These are phyloP conservation scores for Drosophila monieri DNA, from an alignment of 2,888 invertebrate genomes.

Conservation along the genomic window DNA sequence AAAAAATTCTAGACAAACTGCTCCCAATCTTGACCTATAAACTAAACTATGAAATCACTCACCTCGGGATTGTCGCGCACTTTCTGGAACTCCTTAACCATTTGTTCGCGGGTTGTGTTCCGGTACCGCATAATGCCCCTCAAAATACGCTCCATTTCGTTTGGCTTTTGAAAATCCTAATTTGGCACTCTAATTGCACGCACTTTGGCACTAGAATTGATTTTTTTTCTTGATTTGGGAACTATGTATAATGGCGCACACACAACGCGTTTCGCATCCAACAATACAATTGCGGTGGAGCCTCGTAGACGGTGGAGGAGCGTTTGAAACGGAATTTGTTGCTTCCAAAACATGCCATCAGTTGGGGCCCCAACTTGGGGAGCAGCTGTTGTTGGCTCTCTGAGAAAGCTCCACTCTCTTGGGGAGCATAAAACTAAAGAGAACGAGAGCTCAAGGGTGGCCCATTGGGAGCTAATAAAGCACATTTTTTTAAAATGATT, in stretches of 20 bases:
- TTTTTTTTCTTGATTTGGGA: conserved; percentile 26
- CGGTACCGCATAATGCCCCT: conserved; percentile 96
- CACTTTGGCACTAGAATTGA: conserved; percentile 39
- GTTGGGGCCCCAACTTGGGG: conserved; percentile 1
- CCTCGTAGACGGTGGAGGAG: conserved; percentile 37
- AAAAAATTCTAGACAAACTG: conserved; percentile 2
- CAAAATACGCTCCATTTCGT: conserved; percentile 92
- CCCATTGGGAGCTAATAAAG: not conserved
- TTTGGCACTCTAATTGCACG: conserved; percentile 41
- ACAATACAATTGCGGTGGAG: conserved; percentile 38
- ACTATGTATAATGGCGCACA: conserved; percentile 33
- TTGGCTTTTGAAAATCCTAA: conserved; percentile 13
- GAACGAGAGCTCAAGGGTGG: not conserved
- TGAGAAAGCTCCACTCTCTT: conserved; percentile 11
- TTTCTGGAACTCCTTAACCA: conserved; percentile 96
- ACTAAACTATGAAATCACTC: conserved; percentile 37
- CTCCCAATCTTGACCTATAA: conserved; percentile 24
- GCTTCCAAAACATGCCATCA: conserved; percentile 65
- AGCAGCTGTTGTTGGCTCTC: conserved; percentile 38
- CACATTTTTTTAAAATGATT: conserved; percentile 1
- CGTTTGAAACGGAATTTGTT: conserved; percentile 67
- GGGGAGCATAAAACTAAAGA: conserved; percentile 9
- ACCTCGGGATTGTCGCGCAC: conserved; percentile 92
- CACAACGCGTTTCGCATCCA: conserved; percentile 31
- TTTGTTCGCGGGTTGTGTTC: conserved; percentile 90